Percentiles rank a stretch among this genome's conserved stretches.
Evolutionary conservation across 2,888 invertebrate species (phyloP).

Genomic region (Epinotia bilunana): DNA sequence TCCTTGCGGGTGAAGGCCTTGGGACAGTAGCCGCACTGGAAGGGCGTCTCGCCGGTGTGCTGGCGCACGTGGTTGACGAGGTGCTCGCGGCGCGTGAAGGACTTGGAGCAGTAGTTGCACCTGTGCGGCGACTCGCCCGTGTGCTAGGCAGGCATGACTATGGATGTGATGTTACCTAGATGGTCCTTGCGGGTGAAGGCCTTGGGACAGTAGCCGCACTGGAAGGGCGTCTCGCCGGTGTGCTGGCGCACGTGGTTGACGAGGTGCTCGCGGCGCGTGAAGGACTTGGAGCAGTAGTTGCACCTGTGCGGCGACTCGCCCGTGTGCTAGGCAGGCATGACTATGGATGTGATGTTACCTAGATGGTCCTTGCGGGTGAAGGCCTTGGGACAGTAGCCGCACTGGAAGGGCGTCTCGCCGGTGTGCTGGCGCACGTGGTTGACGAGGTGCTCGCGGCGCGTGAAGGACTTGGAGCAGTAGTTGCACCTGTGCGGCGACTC

Average conservation of each 20-base stretch:
- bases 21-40: slow-evolving; percentile 93
- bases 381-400: slow-evolving; percentile 93
- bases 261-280: slow-evolving; percentile 93
- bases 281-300: slow-evolving; percentile 93
- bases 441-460: slow-evolving; percentile 93
- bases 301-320: slow-evolving; percentile 94
- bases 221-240: slow-evolving; percentile 90
- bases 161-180: slow-evolving; percentile 72
- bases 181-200: slow-evolving; percentile 94
- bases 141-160: too few species aligned
- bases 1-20: slow-evolving; percentile 94
- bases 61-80: slow-evolving; percentile 93
- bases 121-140: slow-evolving; percentile 93
- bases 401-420: slow-evolving; percentile 90
- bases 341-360: slow-evolving; percentile 58
- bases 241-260: slow-evolving; percentile 94
- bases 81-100: slow-evolving; percentile 94
- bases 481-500: slow-evolving; percentile 94
- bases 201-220: slow-evolving; percentile 93
- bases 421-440: slow-evolving; percentile 94
- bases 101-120: slow-evolving; percentile 94
- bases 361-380: slow-evolving; percentile 94
- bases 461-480: slow-evolving; percentile 94
- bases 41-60: slow-evolving; percentile 90
- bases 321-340: too few species aligned